A percentile compares a stretch with the other conserved stretches of the same genome.
phyloP scores from a whole-genome alignment of 1,140 invertebrate species.

The Cyclargus thomasi region DNA sequence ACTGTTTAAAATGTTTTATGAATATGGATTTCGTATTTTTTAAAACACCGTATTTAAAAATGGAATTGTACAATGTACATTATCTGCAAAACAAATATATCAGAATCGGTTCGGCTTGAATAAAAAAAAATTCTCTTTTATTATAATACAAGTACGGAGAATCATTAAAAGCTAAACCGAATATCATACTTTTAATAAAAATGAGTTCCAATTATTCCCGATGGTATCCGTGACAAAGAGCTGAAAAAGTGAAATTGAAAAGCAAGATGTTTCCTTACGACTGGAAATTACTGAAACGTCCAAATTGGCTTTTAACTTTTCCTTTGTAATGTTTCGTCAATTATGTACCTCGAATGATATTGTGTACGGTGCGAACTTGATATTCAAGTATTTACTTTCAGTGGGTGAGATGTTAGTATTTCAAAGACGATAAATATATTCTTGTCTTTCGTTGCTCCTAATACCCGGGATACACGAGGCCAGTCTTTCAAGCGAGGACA shows the following conservation, averaged over 20 bases:
- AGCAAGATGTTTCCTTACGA: constrained; percentile 5
- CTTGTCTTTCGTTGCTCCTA: no score
- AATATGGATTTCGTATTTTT: no score
- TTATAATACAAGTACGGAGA: no score
- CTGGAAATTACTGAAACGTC: constrained; percentile 1
- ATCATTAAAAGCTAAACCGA: background rate
- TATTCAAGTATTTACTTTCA: background rate
- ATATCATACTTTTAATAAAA: background rate
- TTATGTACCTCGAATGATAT: constrained; percentile 4
- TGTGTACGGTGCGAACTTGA: background rate
- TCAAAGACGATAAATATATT: no score
- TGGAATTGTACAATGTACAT: no score
- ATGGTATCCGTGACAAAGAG: background rate
- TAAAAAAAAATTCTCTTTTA: no score
- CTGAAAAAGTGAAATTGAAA: constrained; percentile 2
- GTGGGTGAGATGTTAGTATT: background rate
- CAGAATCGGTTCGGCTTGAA: no score
- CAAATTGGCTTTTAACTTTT: background rate
- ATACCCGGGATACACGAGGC: no score
- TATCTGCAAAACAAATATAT: no score
- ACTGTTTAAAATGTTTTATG: no score
- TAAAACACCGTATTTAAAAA: no score
- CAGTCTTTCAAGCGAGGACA: no score
- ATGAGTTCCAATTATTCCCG: background rate
- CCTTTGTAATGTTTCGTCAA: background rate